Conservation (phyloP, 2,888 invertebrate species). For the Drosophila anomelani region DNA sequence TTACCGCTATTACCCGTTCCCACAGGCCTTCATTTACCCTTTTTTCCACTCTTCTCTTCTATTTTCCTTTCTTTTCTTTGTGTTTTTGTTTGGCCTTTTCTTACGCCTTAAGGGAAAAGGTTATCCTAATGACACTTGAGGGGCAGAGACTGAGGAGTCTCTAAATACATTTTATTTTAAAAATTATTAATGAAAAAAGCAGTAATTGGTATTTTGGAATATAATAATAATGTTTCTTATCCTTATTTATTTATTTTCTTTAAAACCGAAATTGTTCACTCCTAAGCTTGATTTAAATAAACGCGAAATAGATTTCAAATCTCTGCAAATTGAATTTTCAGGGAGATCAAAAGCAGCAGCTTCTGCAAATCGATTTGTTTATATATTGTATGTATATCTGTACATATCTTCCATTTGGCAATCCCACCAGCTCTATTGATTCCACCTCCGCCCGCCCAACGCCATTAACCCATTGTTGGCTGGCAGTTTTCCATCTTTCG, state of each 20-base stretch:
- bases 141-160: not conserved
- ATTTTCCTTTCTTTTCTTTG: not conserved
- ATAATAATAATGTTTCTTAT: too few relatives aligned
- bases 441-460: slow-evolving; percentile 2
- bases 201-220: not conserved
- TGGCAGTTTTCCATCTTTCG: slow-evolving; percentile 33
- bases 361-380: not conserved
- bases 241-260: too few relatives aligned
- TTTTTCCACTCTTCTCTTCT: not conserved
- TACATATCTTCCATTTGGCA: slow-evolving; percentile 2
- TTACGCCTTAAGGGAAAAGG: slow-evolving; percentile 8
- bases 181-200: not conserved
- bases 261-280: too few relatives aligned
- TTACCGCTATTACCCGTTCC: slow-evolving; percentile 42
- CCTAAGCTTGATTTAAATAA: not conserved
- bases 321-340: not conserved
- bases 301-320: not conserved
- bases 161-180: not conserved
- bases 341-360: not conserved
- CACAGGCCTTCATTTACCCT: slow-evolving; percentile 16
- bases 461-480: slow-evolving; percentile 17
- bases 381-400: not conserved
- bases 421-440: not conserved
- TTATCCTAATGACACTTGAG: slow-evolving; percentile 23
- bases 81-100: slow-evolving; percentile 16